A percentile compares a stretch with the other conserved stretches of the same genome.
Evolutionary conservation across 2,113 vertebrate species (phyloP).

Genomic region (Neomonachus schauinslandi): DNA sequence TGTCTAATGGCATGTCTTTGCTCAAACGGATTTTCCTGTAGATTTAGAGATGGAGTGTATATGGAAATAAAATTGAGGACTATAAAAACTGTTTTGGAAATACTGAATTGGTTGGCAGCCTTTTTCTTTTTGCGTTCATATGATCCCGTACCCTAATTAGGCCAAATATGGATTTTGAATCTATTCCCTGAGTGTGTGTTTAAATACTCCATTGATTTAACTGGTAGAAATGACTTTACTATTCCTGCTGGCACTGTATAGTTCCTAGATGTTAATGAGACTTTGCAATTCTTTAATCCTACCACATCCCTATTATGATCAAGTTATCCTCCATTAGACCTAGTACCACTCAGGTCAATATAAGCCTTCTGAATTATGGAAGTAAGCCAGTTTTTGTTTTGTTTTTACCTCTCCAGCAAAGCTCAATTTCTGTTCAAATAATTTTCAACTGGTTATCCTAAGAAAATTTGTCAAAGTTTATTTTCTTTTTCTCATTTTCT

Average conservation of each 20-base stretch:
- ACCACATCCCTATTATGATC: background rate
- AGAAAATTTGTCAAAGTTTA: background rate
- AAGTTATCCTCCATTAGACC: background rate
- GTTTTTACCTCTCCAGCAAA: background rate
- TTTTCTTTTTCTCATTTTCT: background rate
- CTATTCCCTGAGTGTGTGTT: background rate
- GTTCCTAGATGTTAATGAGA: background rate
- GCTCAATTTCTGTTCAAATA: background rate
- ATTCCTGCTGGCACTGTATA: background rate
- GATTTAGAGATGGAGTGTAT: background rate
- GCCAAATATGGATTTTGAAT: background rate
- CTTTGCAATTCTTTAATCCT: background rate
- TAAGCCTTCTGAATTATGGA: background rate
- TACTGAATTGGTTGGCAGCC: background rate
- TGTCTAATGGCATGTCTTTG: background rate
- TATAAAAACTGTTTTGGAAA: constrained; percentile 27
- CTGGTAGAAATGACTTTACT: background rate
- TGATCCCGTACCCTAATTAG: background rate
- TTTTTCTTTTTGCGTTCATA: constrained; percentile 23
- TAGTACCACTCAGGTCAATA: background rate
- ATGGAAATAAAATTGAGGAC: constrained; percentile 7
- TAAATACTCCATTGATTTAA: constrained; percentile 41
- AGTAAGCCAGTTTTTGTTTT: background rate
- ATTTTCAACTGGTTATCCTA: background rate
- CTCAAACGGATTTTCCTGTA: background rate